Conservation (phyloP, 2,888 invertebrate species). For the Xestoiulus laeticollis region DNA sequence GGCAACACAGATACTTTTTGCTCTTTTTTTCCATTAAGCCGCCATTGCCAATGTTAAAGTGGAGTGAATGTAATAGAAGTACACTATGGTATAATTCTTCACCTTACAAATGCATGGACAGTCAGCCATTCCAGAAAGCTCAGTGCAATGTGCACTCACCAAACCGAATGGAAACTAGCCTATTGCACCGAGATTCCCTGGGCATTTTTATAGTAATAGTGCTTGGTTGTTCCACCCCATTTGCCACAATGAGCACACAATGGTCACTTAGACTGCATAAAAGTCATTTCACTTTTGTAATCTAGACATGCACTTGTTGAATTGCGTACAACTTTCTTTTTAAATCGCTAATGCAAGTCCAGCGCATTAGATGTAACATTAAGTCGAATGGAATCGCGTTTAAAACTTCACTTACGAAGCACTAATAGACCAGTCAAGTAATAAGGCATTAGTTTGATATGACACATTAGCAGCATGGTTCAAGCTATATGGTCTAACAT, state of each 20-base stretch:
- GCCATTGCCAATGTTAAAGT: neutral
- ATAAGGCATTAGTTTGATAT: neutral
- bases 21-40: neutral
- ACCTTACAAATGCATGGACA: slow-evolving; percentile 11
- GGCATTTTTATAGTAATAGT: slow-evolving; percentile 32
- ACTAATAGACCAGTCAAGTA: neutral
- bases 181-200: neutral
- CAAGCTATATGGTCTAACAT: too few species aligned
- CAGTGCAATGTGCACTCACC: neutral
- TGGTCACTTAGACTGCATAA: slow-evolving; percentile 45
- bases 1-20: slow-evolving; percentile 16
- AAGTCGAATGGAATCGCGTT: neutral
- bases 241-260: slow-evolving; percentile 43
- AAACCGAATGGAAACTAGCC: neutral
- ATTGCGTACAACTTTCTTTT: neutral
- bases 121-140: slow-evolving; percentile 12
- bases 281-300: slow-evolving; percentile 5
- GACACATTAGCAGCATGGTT: neutral
- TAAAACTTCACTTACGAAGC: slow-evolving; percentile 15
- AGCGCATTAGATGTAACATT: neutral
- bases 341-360: slow-evolving; percentile 26
- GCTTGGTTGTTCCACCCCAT: slow-evolving; percentile 32
- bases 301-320: slow-evolving; percentile 36
- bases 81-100: neutral
- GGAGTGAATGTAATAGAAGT: neutral